These are phyloP conservation scores for Micropoecilia bifurca DNA, from an alignment of 2,797 vertebrate genomes.

Conservation along the genomic window DNA sequence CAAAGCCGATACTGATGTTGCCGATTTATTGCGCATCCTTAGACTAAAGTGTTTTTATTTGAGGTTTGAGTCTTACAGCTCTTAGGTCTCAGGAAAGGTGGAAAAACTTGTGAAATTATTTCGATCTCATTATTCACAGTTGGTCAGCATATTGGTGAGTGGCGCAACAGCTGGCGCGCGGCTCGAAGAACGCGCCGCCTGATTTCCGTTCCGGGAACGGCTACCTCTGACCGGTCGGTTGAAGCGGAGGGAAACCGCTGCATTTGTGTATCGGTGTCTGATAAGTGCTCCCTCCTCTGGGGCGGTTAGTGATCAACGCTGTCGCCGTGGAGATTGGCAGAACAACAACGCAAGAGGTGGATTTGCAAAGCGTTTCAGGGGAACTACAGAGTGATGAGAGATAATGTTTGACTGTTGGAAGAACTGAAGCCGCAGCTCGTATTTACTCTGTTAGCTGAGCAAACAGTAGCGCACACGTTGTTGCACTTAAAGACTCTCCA, in stretches of 20 bases:
- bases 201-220: constrained; percentile 51
- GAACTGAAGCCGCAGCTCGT: neutral
- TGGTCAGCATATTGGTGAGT: constrained; percentile 17
- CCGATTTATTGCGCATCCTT: no score
- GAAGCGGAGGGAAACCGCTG: constrained; percentile 41
- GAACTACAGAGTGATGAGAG: constrained; percentile 34
- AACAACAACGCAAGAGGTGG: constrained; percentile 10
- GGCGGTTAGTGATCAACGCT: constrained; percentile 51
- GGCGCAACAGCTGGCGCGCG: constrained; percentile 41
- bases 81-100: neutral
- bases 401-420: constrained; percentile 26
- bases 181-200: constrained; percentile 12
- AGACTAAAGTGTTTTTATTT: neutral
- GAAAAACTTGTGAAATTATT: neutral
- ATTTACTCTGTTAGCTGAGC: neutral
- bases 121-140: constrained; percentile 1
- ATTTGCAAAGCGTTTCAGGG: constrained; percentile 42
- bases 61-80: neutral
- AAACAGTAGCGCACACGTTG: neutral
- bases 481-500: neutral
- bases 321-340: neutral
- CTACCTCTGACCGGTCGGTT: constrained; percentile 8
- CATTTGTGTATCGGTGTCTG: constrained; percentile 27
- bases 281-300: constrained; percentile 43
- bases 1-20: no score